Evolutionary conservation across 2,797 vertebrate species (phyloP).

Genomic region (Antrozous pallidus): DNA sequence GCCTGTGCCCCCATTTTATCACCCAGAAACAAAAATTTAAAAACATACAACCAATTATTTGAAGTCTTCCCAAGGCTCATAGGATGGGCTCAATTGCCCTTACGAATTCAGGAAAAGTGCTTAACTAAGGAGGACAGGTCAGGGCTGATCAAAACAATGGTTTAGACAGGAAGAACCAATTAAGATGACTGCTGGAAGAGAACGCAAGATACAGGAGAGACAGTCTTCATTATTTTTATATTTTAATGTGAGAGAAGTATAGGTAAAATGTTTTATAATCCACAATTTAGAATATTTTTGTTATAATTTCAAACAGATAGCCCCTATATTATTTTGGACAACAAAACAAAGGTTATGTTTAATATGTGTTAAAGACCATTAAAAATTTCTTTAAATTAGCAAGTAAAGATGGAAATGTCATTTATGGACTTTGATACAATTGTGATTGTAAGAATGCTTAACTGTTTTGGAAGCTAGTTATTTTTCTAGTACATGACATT

Average conservation of each 20-base stretch:
- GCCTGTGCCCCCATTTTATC: neutral
- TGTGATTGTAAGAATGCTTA: neutral
- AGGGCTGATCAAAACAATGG: conserved; percentile 29
- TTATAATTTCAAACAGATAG: neutral
- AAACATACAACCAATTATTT: conserved; percentile 26
- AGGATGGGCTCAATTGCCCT: neutral
- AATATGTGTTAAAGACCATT: neutral
- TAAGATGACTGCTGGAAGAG: neutral
- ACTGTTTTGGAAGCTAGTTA: neutral
- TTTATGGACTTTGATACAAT: neutral
- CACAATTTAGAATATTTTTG: neutral
- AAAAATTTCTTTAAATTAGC: neutral
- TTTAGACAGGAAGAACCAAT: neutral
- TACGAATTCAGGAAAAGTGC: neutral
- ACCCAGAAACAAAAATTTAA: conserved; percentile 15
- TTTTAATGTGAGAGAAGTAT: neutral
- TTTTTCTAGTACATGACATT: neutral
- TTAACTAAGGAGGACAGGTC: neutral
- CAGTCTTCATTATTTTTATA: neutral
- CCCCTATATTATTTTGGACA: neutral
- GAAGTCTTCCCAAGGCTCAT: neutral
- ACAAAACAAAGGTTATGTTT: neutral
- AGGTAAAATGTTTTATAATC: neutral
- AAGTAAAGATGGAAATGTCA: neutral
- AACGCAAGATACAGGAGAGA: neutral